phyloP scores from a whole-genome alignment of 2,797 vertebrate species.

The Catamblyrhynchus diadema region DNA sequence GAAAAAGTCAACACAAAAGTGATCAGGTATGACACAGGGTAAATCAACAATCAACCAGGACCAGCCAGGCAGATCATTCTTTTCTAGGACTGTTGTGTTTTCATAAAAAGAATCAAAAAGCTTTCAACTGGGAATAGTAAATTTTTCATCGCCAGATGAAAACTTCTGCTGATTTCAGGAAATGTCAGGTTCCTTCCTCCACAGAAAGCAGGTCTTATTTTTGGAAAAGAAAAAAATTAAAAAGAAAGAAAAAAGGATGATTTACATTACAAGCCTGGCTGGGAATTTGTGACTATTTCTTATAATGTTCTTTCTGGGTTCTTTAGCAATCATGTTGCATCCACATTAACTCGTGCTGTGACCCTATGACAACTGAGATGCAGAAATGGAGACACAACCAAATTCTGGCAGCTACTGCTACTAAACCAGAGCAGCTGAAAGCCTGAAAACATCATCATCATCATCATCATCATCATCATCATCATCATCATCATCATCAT shows the following conservation, averaged over 20 bases:
- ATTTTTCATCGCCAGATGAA: slow-evolving; percentile 17
- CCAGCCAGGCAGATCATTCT: not conserved
- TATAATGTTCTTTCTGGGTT: not conserved
- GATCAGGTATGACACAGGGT: not conserved
- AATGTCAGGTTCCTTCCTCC: not conserved
- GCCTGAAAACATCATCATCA: not conserved
- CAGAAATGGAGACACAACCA: not conserved
- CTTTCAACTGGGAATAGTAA: not conserved
- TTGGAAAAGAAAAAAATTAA: not conserved
- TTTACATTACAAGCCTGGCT: not conserved
- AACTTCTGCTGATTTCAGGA: slow-evolving; percentile 2
- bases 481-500: too few species aligned
- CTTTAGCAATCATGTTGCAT: not conserved
- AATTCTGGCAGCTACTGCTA: not conserved
- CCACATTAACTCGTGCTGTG: not conserved
- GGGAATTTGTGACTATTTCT: not conserved
- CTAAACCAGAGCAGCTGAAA: not conserved
- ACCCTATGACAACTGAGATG: not conserved
- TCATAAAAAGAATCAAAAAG: not conserved
- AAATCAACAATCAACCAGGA: not conserved
- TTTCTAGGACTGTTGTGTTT: not conserved
- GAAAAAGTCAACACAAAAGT: not conserved
- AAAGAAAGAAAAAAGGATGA: not conserved
- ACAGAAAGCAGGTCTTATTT: not conserved
- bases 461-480: not conserved